A percentile compares a stretch with the other conserved stretches of the same genome.
Evolutionary conservation across 1,140 invertebrate genomes (phyloP).

Genomic region (Eriocheir sinensis): DNA sequence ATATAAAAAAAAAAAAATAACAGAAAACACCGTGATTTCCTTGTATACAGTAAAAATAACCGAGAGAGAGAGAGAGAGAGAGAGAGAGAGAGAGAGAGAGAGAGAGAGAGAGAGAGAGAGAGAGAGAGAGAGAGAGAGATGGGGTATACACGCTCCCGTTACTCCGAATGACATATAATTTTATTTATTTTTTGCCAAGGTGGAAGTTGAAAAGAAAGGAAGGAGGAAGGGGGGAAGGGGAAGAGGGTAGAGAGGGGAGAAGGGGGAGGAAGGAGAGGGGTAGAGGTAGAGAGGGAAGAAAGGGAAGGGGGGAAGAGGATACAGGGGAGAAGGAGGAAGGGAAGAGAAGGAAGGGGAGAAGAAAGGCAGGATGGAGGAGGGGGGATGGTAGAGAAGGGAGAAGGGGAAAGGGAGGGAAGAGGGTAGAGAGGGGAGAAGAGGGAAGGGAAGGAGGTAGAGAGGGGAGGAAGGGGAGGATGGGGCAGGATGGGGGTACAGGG

Average conservation of each 20-base stretch:
- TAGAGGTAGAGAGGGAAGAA: background rate
- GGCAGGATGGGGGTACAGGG: background rate
- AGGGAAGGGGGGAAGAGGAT: background rate
- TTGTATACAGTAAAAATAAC: no score
- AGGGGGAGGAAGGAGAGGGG: background rate
- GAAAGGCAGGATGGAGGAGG: background rate
- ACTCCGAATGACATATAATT: no score
- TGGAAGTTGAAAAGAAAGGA: background rate
- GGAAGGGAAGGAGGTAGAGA: background rate
- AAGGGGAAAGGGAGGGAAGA: no score
- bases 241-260: background rate
- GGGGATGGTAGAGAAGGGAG: no score
- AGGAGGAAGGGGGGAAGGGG: background rate
- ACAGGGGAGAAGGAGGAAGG: background rate
- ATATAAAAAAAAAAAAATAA: background rate
- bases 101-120: conserved; percentile 6
- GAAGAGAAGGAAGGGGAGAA: background rate
- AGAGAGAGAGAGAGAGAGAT: conserved; percentile 40
- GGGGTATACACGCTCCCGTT: no score
- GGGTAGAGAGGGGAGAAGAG: background rate
- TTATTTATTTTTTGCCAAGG: no score
- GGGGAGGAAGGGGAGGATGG: background rate
- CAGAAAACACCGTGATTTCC: no score
- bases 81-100: background rate
- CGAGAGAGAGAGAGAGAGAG: background rate